Base-by-base conservation (phyloP, 2,797 vertebrate genomes). In the Protosalanx chinensis region DNA sequence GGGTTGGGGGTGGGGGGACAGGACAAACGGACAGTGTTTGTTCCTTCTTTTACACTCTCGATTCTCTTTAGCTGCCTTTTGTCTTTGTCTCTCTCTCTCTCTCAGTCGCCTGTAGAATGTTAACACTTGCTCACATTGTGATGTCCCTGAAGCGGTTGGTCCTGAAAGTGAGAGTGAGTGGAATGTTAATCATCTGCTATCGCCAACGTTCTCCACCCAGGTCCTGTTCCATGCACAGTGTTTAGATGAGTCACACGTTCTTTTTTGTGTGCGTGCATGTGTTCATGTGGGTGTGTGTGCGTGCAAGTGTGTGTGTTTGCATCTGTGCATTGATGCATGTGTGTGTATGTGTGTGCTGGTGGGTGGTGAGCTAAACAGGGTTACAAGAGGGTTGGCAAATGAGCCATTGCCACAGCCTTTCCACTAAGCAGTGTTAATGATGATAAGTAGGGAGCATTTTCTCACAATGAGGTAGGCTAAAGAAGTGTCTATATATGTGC, bases 111-210 rank as follows among this genome's bases (percentile, higher is more conserved):
- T 67, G 20, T 62, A 60, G 87, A 88, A 88, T 90, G 78, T 78
- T 86, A 89, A 88, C 81, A 76, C 84, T 77, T 74, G 75, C 73
- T 32, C 84, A 85, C 79, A 73, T 84, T 81, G 79, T 63, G 85
- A 82, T 84, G 88, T 86, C 81, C 82, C 85, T 78, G 81, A 79
- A 81, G 72, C 72, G n/a, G 16, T 46, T 78, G 76, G 84, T 87
- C 87, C 86, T 79, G 79, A 80, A 85, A 82, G 78, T 0, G 30
- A 68, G 64, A 74, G 67, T 79, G 86, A 84, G 81, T 5, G 76
- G 87, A 90, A 91, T 90, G 84, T 72, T 81, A 88, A 90, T 33
- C 7, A 64, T 0, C 67, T 67, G 4, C 66, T 70, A 76, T 57
- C 2, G 7, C 71, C 46, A 71, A 67, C 29, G 64, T 68, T 66